Conservation (phyloP, 1,140 invertebrate genomes). For the Drosophila neocordata region DNA sequence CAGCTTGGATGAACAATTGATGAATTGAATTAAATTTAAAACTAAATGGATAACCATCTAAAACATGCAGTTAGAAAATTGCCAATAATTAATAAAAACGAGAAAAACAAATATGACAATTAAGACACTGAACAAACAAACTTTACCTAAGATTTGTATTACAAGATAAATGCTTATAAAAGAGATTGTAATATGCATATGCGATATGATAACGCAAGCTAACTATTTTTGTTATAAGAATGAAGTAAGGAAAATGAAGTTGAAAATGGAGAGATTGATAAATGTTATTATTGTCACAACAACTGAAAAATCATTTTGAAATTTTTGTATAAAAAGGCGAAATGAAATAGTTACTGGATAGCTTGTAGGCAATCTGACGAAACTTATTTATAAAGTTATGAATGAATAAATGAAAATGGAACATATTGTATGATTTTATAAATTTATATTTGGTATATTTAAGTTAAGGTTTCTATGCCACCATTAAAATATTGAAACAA, state of each 20-base stretch:
- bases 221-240: constrained; percentile 75
- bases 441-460: constrained; percentile 75
- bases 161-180: constrained; percentile 44
- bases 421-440: constrained; percentile 66
- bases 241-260: constrained; percentile 27
- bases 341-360: constrained; percentile 3
- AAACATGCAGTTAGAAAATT: constrained; percentile 79
- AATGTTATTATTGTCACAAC: constrained; percentile 67
- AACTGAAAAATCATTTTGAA: constrained; percentile 69
- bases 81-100: constrained; percentile 71
- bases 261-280: constrained; percentile 30
- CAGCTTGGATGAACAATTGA: constrained; percentile 58
- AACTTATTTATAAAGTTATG: constrained; percentile 67
- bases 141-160: constrained; percentile 81
- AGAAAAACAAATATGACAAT: constrained; percentile 45
- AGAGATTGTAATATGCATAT: constrained; percentile 48
- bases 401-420: constrained; percentile 32
- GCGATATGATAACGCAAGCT: constrained; percentile 50
- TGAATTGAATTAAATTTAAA: constrained; percentile 16
- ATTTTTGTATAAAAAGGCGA: constrained; percentile 58
- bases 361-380: constrained; percentile 44
- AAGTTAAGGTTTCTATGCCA: constrained; percentile 71
- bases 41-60: constrained; percentile 47
- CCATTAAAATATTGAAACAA: constrained; percentile 70
- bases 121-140: constrained; percentile 42